A percentile compares a stretch with the other conserved stretches of the same genome.
Evolutionary conservation across 1,140 invertebrate genomes (phyloP).

Genomic region (Carposina sasakii): DNA sequence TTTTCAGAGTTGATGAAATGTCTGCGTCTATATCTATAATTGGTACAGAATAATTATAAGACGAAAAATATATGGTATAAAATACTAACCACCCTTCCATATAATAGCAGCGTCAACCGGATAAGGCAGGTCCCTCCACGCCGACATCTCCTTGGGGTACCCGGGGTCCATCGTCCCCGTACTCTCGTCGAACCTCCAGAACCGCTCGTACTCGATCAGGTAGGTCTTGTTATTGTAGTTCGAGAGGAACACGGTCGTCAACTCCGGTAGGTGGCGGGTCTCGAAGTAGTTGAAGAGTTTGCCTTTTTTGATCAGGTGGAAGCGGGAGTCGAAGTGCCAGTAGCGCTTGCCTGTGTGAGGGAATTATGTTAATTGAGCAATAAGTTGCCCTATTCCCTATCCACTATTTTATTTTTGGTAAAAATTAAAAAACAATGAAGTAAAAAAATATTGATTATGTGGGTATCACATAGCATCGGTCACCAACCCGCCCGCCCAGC

Average conservation of each 20-base stretch:
- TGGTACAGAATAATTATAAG: not conserved
- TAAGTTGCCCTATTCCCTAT: too few relatives aligned
- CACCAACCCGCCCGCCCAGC: too few relatives aligned
- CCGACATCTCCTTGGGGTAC: slow-evolving; percentile 79
- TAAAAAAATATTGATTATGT: too few relatives aligned
- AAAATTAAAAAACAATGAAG: too few relatives aligned
- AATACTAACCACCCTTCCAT: slow-evolving; percentile 73
- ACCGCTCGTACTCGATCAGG: slow-evolving; percentile 75
- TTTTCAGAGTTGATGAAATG: too few relatives aligned
- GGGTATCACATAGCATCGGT: too few relatives aligned
- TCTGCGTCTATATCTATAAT: too few relatives aligned
- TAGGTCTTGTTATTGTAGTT: slow-evolving; percentile 74
- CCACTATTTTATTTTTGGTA: too few relatives aligned
- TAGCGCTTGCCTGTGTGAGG: slow-evolving; percentile 78
- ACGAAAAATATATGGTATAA: not conserved
- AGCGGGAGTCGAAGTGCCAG: slow-evolving; percentile 79
- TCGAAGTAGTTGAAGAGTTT: slow-evolving; percentile 75
- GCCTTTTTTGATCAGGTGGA: slow-evolving; percentile 72
- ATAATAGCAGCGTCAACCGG: slow-evolving; percentile 77
- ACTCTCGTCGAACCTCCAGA: slow-evolving; percentile 80
- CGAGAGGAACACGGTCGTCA: slow-evolving; percentile 82
- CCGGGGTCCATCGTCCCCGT: slow-evolving; percentile 73
- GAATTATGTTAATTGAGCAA: too few relatives aligned
- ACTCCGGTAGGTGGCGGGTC: slow-evolving; percentile 74
- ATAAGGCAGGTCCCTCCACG: slow-evolving; percentile 78